phyloP scores from a whole-genome alignment of 2,113 vertebrate species.

The Neotragus pygmaeus region DNA sequence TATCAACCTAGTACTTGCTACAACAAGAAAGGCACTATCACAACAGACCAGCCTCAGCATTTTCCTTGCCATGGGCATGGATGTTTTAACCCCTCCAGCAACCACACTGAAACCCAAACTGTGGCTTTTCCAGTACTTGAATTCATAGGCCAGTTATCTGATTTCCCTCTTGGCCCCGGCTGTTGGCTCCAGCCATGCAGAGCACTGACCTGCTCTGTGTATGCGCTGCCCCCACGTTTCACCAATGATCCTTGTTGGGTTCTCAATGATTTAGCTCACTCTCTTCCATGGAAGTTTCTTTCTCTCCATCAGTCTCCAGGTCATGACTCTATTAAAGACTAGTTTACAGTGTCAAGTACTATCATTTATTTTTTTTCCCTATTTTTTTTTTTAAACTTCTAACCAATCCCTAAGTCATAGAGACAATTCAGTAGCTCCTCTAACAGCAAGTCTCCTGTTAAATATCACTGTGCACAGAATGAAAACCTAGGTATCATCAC shows the following conservation, averaged over 20 bases:
- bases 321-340: constrained; percentile 33
- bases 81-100: not conserved
- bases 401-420: constrained; percentile 3
- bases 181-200: not conserved
- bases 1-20: constrained; percentile 68
- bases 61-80: constrained; percentile 23
- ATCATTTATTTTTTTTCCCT: not conserved
- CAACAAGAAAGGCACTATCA: constrained; percentile 84
- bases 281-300: constrained; percentile 56
- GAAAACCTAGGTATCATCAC: not conserved
- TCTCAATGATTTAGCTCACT: constrained; percentile 42
- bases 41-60: constrained; percentile 73
- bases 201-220: not conserved
- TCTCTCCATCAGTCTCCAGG: constrained; percentile 57
- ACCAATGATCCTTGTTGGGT: not conserved
- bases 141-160: constrained; percentile 44
- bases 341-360: constrained; percentile 37
- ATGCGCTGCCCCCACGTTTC: not conserved
- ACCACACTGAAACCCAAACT: constrained; percentile 41
- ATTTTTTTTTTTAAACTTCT: not conserved
- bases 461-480: constrained; percentile 30
- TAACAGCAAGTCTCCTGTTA: not conserved
- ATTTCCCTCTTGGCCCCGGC: not conserved
- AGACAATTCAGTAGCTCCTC: constrained; percentile 32
- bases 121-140: constrained; percentile 56